A percentile compares a stretch with the other conserved stretches of the same genome.
These are phyloP conservation scores for Sebastes hopkinsi DNA, from an alignment of 2,797 vertebrate genomes.

Conservation along the genomic window DNA sequence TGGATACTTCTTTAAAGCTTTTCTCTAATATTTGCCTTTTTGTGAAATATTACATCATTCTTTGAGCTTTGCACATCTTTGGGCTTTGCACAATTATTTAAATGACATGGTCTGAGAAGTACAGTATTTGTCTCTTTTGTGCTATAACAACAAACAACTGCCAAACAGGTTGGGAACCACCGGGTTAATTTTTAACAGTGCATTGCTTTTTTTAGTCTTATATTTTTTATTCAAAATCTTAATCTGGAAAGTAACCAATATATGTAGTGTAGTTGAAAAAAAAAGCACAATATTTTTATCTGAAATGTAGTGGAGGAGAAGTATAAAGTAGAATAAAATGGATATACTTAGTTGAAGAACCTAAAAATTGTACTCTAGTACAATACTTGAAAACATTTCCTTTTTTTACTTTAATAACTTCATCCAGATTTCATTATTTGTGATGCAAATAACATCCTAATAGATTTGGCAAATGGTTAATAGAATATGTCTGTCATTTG, in stretches of 20 bases:
- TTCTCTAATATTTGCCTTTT: not conserved
- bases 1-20: not conserved
- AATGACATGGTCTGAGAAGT: not conserved
- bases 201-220: not conserved
- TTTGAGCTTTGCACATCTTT: not conserved
- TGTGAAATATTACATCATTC: not conserved
- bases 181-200: not conserved
- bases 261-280: not conserved
- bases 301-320: not conserved
- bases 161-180: not conserved
- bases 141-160: not conserved
- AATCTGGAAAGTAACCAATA: not conserved
- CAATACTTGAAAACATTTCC: not conserved
- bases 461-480: not conserved
- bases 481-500: not conserved
- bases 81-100: not conserved
- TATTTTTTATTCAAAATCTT: not conserved
- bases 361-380: not conserved
- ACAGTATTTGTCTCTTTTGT: not conserved
- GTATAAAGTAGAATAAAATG: not conserved
- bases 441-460: not conserved
- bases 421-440: not conserved
- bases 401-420: not conserved
- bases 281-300: not conserved
- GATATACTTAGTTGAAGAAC: not conserved